Base-by-base conservation (phyloP, 2,888 invertebrate genomes). In the Taenaris catops region DNA sequence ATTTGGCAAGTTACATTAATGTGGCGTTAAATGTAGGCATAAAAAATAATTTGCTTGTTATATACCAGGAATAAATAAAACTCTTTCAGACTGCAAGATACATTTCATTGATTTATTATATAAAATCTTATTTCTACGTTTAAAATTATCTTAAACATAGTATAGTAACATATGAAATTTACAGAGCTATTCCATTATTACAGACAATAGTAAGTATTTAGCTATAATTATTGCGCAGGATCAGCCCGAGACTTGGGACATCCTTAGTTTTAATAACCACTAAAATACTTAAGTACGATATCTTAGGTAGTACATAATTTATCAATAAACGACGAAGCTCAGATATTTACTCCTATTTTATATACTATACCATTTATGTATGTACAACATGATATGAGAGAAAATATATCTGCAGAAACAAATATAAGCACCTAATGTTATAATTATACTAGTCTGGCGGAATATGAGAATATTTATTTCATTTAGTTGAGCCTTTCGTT, bases 101-200 rank as follows among this genome's bases (percentile, higher is more conserved):
- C 80, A 80, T 84, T 86, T 83, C 70, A 83, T 81, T 79, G 70
- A 80, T 86, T 86, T 86, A 86, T 84, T 86, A 83, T 86, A 86
- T 81, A 86, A 86, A 86, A 84, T 79, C 86, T 86, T 86, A 84
- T 65, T 58, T 57, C 83, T 86, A 86, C 83, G 66, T 71, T 71
- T 64, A 67, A 80, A 74, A 68, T 71, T 72, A 79, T 78, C 79
- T 83, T 81, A 83, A 52, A 58, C n/a, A n/a, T 53, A 65, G 51
- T 71, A 71, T 75, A 81, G 69, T 84, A 83, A 84, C 83, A 81
- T 81, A 78, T 79, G 79, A 76, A 83, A 84, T 84, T 63, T 84
- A 84, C 83, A 84, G 74, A 75, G 63, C 76, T 79, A 79, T 73
- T 69, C 65, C 63, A 69, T 76, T 72, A 76, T 66, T 79, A 80